phyloP scores from a whole-genome alignment of 2,888 invertebrate genomes.

The Spialia ferax region DNA sequence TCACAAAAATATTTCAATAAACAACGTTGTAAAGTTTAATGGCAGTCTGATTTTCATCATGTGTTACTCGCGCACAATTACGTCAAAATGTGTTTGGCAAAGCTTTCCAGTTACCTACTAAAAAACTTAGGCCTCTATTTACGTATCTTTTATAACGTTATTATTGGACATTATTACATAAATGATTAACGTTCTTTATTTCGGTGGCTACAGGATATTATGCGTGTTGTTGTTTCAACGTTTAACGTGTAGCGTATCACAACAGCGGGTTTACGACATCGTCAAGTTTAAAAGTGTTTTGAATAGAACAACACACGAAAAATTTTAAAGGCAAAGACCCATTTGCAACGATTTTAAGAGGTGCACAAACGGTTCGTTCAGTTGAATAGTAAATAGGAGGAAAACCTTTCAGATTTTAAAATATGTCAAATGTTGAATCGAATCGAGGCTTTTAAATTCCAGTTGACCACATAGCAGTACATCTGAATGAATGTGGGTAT shows the following conservation, averaged over 20 bases:
- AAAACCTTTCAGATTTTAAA: not conserved
- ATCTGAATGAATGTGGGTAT: conserved; percentile 36
- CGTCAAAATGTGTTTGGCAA: conserved; percentile 44
- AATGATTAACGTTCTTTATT: conserved; percentile 43
- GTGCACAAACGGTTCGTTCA: not conserved
- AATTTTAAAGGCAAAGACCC: not conserved
- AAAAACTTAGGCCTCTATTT: conserved; percentile 34
- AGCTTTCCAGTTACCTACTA: conserved; percentile 17
- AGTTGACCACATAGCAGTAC: conserved; percentile 33
- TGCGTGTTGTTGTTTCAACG: conserved; percentile 47
- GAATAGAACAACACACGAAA: not conserved
- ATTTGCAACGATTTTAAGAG: not conserved
- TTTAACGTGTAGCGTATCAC: conserved; percentile 27
- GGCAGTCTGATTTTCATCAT: conserved; percentile 47
- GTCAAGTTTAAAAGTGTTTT: conserved; percentile 5
- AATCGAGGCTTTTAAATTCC: conserved; percentile 22
- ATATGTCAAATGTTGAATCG: conserved; percentile 21
- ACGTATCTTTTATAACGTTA: conserved; percentile 36
- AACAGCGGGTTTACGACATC: conserved; percentile 29
- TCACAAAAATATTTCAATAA: conserved; percentile 49
- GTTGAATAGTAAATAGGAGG: not conserved
- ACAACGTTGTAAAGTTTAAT: conserved; percentile 47
- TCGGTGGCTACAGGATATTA: conserved; percentile 57
- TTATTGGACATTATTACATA: conserved; percentile 42
- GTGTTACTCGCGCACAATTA: conserved; percentile 33